phyloP scores from a whole-genome alignment of 2,797 vertebrate species.

The Coendou prehensilis region DNA sequence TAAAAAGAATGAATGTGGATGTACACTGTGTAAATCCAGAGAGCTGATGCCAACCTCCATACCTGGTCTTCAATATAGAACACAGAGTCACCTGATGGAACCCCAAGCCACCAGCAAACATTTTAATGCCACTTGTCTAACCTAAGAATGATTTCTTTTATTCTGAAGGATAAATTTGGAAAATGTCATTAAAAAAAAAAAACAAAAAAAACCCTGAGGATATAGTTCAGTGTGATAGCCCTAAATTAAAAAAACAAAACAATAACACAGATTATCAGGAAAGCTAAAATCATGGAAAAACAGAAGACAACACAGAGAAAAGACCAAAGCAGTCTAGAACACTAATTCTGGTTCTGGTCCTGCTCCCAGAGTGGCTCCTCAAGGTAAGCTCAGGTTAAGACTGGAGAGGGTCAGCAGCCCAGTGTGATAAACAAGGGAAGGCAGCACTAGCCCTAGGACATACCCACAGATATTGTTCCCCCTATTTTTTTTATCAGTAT shows the following conservation, averaged over 20 bases:
- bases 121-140: background rate
- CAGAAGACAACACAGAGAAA: background rate
- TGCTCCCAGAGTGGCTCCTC: background rate
- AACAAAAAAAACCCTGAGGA: background rate
- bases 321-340: background rate
- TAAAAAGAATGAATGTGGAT: slow-evolving; percentile 10
- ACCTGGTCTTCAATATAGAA: background rate
- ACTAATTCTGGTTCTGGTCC: background rate
- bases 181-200: background rate
- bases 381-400: background rate
- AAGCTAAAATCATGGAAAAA: background rate
- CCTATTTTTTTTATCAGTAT: background rate
- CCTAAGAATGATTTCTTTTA: background rate
- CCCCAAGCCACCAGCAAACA: background rate
- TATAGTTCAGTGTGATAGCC: background rate
- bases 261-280: background rate
- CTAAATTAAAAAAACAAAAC: background rate
- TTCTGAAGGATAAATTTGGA: background rate
- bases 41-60: background rate
- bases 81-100: background rate
- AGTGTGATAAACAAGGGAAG: background rate
- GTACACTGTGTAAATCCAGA: background rate
- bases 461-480: background rate
- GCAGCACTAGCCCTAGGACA: background rate
- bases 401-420: background rate